Conservation (phyloP, 2,113 vertebrate species). For the Bettongia penicillata region DNA sequence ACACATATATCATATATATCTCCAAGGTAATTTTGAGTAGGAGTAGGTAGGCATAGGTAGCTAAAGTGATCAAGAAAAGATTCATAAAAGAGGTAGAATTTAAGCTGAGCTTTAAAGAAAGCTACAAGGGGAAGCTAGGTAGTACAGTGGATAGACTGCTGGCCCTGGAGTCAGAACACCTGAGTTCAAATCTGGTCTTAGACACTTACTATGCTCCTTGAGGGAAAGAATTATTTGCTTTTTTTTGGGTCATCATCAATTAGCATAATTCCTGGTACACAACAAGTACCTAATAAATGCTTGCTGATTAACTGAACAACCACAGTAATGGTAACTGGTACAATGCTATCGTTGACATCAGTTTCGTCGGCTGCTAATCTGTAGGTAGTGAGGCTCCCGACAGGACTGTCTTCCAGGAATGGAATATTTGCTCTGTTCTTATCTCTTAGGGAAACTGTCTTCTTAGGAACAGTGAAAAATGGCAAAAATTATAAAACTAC, state of each 20-base stretch:
- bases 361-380: neutral
- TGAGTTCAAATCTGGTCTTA: neutral
- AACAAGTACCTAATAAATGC: neutral
- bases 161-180: neutral
- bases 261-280: neutral
- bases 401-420: neutral
- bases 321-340: neutral
- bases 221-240: neutral
- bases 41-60: neutral
- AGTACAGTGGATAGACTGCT: neutral
- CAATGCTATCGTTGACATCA: neutral
- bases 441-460: neutral
- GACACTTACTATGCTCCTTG: neutral
- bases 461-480: neutral
- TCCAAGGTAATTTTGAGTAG: neutral
- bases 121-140: neutral
- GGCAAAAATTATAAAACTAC: neutral
- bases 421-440: neutral
- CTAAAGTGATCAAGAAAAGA: neutral
- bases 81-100: neutral
- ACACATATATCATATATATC: neutral
- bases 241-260: neutral
- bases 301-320: neutral
- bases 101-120: neutral
- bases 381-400: neutral